Conservation (phyloP, 2,888 invertebrate species). For the Caenorhabditis sp. region DNA sequence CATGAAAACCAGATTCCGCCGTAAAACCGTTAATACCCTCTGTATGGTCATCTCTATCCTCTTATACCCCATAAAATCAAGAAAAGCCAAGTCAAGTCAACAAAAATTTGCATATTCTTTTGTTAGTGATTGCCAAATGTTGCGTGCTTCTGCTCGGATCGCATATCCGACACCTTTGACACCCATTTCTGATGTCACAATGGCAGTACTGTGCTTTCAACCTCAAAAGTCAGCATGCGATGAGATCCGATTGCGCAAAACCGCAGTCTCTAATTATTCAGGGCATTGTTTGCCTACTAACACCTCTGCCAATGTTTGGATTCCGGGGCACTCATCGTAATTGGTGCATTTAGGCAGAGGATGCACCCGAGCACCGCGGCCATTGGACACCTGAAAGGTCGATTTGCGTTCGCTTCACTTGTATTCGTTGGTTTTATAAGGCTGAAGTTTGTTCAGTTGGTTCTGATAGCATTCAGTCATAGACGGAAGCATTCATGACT, state of each 20-base stretch:
- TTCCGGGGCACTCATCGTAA: constrained; percentile 50
- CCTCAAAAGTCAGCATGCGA: constrained; percentile 35
- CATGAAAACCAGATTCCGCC: background rate
- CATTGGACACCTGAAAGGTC: constrained; percentile 8
- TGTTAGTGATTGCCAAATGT: constrained; percentile 36
- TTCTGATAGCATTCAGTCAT: too few species aligned
- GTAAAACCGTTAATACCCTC: background rate
- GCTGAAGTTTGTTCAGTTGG: background rate
- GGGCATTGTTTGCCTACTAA: constrained; percentile 47
- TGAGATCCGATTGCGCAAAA: constrained; percentile 46
- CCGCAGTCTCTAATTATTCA: constrained; percentile 47
- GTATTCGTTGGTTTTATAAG: background rate
- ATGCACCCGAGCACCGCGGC: background rate
- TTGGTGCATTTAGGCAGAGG: constrained; percentile 40
- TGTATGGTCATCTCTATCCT: constrained; percentile 6
- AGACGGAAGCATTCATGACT: constrained; percentile 1
- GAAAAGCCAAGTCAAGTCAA: constrained; percentile 27
- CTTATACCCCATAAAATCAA: too few species aligned
- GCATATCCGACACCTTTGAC: constrained; percentile 42
- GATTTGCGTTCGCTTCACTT: background rate
- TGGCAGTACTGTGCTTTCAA: constrained; percentile 11
- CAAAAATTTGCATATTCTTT: constrained; percentile 41
- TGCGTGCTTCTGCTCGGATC: constrained; percentile 18
- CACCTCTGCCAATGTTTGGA: constrained; percentile 49
- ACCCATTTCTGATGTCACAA: constrained; percentile 45